A percentile compares a stretch with the other conserved stretches of the same genome.
Conservation (phyloP, 2,888 invertebrate species). For the Prostheceraeus crozeri region DNA sequence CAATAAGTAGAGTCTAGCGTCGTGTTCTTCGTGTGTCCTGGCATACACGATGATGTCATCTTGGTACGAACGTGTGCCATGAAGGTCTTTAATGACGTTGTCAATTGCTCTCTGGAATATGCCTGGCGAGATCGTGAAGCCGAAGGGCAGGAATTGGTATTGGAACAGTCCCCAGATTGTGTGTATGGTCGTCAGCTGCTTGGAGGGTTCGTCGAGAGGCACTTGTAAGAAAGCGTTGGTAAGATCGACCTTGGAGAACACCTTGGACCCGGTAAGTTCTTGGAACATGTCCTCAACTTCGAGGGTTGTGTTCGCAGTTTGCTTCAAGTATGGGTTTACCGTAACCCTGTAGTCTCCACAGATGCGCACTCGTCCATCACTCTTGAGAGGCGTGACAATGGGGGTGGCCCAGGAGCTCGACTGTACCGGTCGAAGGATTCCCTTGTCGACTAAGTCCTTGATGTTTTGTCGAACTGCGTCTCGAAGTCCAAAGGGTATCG, state of each 20-base stretch:
- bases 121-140: background rate
- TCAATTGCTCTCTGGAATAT: background rate
- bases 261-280: background rate
- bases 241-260: conserved; percentile 18
- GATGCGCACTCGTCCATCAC: background rate
- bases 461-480: conserved; percentile 9
- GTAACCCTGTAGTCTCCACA: conserved; percentile 25
- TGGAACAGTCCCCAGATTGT: too few relatives aligned
- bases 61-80: background rate
- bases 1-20: background rate
- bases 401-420: conserved; percentile 10
- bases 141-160: too few relatives aligned
- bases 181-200: background rate
- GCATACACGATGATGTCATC: conserved; percentile 16
- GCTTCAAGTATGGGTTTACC: conserved; percentile 25
- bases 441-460: background rate
- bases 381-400: conserved; percentile 14
- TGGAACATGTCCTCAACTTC: conserved; percentile 22
- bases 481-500: conserved; percentile 7
- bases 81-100: background rate
- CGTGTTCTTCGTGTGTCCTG: background rate
- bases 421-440: conserved; percentile 5
- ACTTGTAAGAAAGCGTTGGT: conserved; percentile 1
- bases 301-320: conserved; percentile 4
- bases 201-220: background rate